phyloP scores from a whole-genome alignment of 2,797 vertebrate species.

The Aphelocoma californica region DNA sequence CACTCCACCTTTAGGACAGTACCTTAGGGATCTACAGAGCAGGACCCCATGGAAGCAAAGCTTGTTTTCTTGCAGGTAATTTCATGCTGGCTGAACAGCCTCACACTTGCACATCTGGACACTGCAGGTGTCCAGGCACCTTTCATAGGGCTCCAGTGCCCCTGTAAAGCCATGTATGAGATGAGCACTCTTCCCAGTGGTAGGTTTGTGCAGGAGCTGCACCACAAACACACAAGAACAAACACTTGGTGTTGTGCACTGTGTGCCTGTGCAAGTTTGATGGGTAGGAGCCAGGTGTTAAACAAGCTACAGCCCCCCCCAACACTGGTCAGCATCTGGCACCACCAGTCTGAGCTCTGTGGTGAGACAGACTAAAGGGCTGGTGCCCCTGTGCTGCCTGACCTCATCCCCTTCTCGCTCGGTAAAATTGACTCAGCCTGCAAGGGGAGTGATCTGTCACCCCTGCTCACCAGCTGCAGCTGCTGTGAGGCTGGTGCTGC shows the following conservation, averaged over 20 bases:
- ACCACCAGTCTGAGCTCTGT: not conserved
- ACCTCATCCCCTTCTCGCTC: not conserved
- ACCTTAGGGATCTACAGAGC: not conserved
- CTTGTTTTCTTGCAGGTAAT: not conserved
- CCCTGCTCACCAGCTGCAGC: not conserved
- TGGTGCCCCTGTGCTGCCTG: not conserved
- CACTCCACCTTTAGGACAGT: fast-evolving
- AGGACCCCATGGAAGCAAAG: not conserved
- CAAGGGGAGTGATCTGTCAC: not conserved
- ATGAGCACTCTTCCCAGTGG: fast-evolving
- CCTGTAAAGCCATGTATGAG: fast-evolving
- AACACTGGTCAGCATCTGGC: not conserved
- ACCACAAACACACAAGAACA: not conserved
- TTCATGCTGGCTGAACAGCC: not conserved
- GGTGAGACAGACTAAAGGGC: not conserved
- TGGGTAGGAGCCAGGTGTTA: not conserved
- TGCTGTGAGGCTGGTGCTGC: not conserved
- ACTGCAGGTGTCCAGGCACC: not conserved
- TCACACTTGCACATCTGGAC: not conserved
- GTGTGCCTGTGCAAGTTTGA: not conserved
- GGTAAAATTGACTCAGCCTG: not conserved
- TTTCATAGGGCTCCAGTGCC: fast-evolving
- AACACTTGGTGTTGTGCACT: not conserved
- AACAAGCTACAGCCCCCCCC: not conserved
- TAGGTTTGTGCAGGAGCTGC: not conserved